phyloP scores from a whole-genome alignment of 2,113 vertebrate species.

The Pseudorhombus dupliciocellatus region DNA sequence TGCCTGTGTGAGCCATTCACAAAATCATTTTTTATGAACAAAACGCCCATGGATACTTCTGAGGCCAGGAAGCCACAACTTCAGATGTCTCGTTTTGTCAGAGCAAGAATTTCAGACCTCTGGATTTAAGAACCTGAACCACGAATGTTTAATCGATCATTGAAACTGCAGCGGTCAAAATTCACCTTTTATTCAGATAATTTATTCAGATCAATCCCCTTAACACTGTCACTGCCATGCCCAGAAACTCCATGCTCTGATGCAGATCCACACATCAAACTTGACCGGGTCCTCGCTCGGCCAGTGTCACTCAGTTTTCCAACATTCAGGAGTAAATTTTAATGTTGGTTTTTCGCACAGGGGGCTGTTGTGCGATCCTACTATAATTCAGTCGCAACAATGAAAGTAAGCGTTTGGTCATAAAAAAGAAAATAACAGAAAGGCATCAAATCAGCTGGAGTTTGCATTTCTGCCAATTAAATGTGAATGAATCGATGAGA shows the following conservation, averaged over 20 bases:
- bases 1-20: not conserved
- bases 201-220: too few species aligned
- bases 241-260: not conserved
- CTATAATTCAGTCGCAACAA: not conserved
- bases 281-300: too few species aligned
- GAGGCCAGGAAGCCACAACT: not conserved
- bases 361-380: not conserved
- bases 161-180: too few species aligned
- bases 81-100: not conserved
- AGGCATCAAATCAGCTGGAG: not conserved
- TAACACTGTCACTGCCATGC: too few species aligned
- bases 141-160: too few species aligned
- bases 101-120: too few species aligned
- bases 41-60: not conserved
- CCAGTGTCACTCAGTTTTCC: too few species aligned
- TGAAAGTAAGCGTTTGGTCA: not conserved
- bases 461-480: not conserved
- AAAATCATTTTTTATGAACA: not conserved
- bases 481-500: not conserved
- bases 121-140: too few species aligned
- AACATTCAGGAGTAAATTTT: not conserved
- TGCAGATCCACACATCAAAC: not conserved
- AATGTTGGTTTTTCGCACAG: not conserved
- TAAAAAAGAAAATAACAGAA: too few species aligned
- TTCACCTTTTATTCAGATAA: too few species aligned